Base-by-base conservation (phyloP, 1,140 invertebrate genomes). In the Drosophila bocki region DNA sequence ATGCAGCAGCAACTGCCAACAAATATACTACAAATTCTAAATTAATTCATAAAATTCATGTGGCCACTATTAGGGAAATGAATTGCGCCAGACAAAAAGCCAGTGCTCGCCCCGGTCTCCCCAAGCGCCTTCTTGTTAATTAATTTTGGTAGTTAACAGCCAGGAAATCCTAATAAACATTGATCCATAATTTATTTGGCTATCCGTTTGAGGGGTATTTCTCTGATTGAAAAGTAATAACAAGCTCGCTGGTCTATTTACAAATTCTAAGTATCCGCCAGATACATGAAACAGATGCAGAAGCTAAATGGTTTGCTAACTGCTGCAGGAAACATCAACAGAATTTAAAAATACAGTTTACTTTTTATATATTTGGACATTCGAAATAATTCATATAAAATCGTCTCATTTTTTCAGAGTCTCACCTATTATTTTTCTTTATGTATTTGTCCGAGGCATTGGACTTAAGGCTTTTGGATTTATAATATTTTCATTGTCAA, bases 11-110 rank as follows among this genome's bases (percentile, higher is more conserved):
- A 91, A 85, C 79, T 91, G 90, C 78, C 88, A 91, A 88, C 78
- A 83, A 83, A 79, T 74, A 90, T 80, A 80, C 68, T 72, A 60
- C 69, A 72, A 59, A 75, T 68, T 70, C 60, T 85, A 82, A 91
- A 91, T 91, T 91, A 91, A 91, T 91, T 91, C 88, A 91, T 91
- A 91, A 90, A 91, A 91, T 82, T 78, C 65, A 35, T 60, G 70
- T 57, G 75, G 74, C 76, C 82, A 75, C 90, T 77, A 90, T 85
- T 88, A 80, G 90, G 81, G 75, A 87, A 87, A 81, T 75, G 80
- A 69, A 80, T 80, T 71, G 48, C 44, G 60, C 51, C 64, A 37
- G 48, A 68, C 47, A 57, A 68, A 37, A 57, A 59, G 44, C 17
- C 15, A 42, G 37, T 15, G 15, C 48, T 59, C 45, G 60, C 48